Evolutionary conservation across 1,140 invertebrate genomes (phyloP).

Genomic region (Dendroctonus valens): DNA sequence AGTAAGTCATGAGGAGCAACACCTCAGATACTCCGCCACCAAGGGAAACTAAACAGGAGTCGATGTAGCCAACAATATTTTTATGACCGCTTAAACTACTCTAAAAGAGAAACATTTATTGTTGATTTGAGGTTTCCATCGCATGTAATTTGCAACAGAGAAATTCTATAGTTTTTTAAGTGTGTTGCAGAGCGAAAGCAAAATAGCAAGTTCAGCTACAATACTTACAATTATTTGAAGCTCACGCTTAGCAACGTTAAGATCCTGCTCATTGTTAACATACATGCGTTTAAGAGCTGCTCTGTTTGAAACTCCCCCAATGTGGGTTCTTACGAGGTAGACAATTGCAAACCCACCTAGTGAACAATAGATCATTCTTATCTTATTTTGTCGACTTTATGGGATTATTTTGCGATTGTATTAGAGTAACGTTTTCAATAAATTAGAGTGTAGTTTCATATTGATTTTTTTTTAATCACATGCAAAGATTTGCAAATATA

Average conservation of each 20-base stretch:
- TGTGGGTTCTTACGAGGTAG: slow-evolving; percentile 76
- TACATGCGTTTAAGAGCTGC: slow-evolving; percentile 91
- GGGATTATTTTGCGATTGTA: too few species aligned
- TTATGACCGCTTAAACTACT: slow-evolving; percentile 90
- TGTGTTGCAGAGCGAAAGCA: too few species aligned
- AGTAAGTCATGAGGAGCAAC: slow-evolving; percentile 90
- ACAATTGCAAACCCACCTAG: slow-evolving; percentile 90
- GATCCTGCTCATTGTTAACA: slow-evolving; percentile 88
- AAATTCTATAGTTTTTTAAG: too few species aligned
- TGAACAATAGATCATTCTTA: too few species aligned
- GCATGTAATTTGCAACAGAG: too few species aligned
- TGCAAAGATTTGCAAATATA: too few species aligned
- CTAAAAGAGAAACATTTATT: slow-evolving; percentile 55
- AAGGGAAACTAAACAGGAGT: slow-evolving; percentile 78
- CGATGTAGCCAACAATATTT: slow-evolving; percentile 90
- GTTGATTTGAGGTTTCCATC: not conserved
- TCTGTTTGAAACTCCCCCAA: slow-evolving; percentile 55
- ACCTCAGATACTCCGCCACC: slow-evolving; percentile 89
- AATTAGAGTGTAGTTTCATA: too few species aligned
- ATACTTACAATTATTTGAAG: slow-evolving; percentile 87
- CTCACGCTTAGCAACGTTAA: slow-evolving; percentile 85
- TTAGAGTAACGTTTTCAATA: too few species aligned
- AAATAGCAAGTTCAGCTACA: too few species aligned
- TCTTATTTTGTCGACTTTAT: too few species aligned
- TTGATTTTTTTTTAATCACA: too few species aligned